Percentiles rank a stretch among this genome's conserved stretches.
These are phyloP conservation scores for Electrona antarctica DNA, from an alignment of 2,113 vertebrate species.

Conservation along the genomic window DNA sequence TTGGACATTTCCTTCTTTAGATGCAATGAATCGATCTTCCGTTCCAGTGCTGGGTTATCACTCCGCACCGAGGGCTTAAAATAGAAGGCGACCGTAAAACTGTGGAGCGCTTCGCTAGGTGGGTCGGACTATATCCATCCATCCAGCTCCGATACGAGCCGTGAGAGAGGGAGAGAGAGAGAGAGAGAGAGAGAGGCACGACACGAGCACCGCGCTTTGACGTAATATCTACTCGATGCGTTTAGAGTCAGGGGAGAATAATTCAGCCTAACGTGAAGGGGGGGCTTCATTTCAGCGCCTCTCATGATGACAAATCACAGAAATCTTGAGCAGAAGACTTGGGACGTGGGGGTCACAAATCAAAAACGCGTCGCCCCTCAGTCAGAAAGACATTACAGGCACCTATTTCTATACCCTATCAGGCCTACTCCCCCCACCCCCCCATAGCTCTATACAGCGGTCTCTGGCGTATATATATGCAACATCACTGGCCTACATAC, in stretches of 20 bases:
- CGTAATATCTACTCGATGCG: constrained; percentile 32
- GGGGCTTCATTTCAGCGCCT: constrained; percentile 7
- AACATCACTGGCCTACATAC: constrained; percentile 16
- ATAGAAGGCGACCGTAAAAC: constrained; percentile 71
- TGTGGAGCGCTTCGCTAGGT: constrained; percentile 64
- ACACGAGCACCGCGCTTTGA: background rate
- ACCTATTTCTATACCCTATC: constrained; percentile 38
- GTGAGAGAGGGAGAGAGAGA: too few species aligned
- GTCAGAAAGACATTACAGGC: constrained; percentile 55
- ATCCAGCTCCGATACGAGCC: constrained; percentile 11
- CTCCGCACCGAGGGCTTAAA: constrained; percentile 70
- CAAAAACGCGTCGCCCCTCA: constrained; percentile 34
- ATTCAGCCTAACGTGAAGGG: background rate
- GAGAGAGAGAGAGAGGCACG: too few species aligned
- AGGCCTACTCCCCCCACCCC: constrained; percentile 32
- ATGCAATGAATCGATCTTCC: constrained; percentile 73
- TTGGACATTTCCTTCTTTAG: constrained; percentile 76
- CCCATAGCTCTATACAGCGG: background rate
- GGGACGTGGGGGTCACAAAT: constrained; percentile 32
- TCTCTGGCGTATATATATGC: background rate
- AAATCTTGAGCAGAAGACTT: constrained; percentile 51
- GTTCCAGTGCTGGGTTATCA: constrained; percentile 68
- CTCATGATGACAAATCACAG: constrained; percentile 50
- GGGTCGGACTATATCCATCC: constrained; percentile 50
- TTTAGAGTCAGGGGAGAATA: constrained; percentile 4